phyloP scores from a whole-genome alignment of 2,113 vertebrate genomes.

The Numida meleagris region DNA sequence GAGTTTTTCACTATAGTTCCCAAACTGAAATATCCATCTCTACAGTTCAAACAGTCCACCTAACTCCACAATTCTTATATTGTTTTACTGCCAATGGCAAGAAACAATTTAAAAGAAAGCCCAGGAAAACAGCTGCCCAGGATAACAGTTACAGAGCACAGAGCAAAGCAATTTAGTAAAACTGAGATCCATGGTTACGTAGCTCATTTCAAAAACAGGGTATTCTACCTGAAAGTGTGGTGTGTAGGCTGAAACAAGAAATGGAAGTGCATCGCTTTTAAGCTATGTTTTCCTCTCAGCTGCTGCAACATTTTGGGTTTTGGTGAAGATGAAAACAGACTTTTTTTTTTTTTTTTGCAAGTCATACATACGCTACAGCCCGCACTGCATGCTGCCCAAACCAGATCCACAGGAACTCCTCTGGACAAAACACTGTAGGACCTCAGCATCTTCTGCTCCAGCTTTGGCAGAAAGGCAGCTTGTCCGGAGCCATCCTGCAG shows the following conservation, averaged over 20 bases:
- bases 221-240: neutral
- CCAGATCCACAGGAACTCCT: neutral
- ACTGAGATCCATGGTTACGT: neutral
- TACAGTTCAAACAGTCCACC: neutral
- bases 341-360: too few relatives aligned
- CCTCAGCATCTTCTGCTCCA: neutral
- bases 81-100: neutral
- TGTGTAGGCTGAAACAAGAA: rapidly evolving
- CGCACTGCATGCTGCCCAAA: rapidly evolving
- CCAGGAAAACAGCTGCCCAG: neutral
- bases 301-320: neutral
- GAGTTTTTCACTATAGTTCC: neutral
- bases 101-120: neutral
- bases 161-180: neutral
- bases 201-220: neutral
- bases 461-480: neutral
- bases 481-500: neutral
- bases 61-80: neutral
- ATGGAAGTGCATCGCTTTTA: neutral
- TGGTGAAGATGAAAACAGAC: neutral
- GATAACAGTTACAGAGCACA: neutral
- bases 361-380: neutral
- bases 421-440: neutral
- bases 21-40: neutral
- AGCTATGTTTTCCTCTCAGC: neutral